Evolutionary conservation across 2,113 vertebrate genomes (phyloP), one percentile per base, ranked within the genome.

Genomic region (Sardina pilchardus): DNA sequence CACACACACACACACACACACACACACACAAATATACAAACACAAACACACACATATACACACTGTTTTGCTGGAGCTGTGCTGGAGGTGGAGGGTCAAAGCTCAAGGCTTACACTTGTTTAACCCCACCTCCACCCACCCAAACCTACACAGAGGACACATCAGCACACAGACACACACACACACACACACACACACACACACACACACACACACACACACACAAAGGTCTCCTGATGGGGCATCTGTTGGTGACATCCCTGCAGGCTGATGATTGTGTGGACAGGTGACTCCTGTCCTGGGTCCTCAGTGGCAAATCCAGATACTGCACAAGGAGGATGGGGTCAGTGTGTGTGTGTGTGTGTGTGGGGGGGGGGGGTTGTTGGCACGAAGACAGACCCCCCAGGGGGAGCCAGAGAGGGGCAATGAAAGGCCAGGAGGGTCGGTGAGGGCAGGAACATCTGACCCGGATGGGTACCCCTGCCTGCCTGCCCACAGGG

Each of bases 201-300:
- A 45, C 10, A 85, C 75, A 84, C 85, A 36, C 50, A 85, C 36
- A 24, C 56, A 39, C 6, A 17, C 63, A 36, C 36, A 78, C 85
- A 67, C 86, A 93, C 2, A 91, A 90, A 94, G 91, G 96, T 96
- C 96, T 96, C 93, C 94, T 95, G 96, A 97, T 94, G 94, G 96
- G 95, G 97, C 97, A 98, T 96, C 97, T 97, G 97, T 95, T 94
- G 90, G 91, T 96, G 97, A 96, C 96, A 96, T 94, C 95, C 90
- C 94, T 91, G 86, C 94, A 95, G 88, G 91, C 90, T 92, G 95
- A 96, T 96, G 95, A 93, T 91, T 78, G 71, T 78, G 71, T 91
- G 93, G 95, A 95, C 95, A 96, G 90, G 93, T 95, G 96, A 96
- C 96, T 96, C 96, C 89, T 95, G 93, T 94, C 93, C 89, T 85